Conservation (phyloP, 2,113 vertebrate species). For the Saiga tatarica region DNA sequence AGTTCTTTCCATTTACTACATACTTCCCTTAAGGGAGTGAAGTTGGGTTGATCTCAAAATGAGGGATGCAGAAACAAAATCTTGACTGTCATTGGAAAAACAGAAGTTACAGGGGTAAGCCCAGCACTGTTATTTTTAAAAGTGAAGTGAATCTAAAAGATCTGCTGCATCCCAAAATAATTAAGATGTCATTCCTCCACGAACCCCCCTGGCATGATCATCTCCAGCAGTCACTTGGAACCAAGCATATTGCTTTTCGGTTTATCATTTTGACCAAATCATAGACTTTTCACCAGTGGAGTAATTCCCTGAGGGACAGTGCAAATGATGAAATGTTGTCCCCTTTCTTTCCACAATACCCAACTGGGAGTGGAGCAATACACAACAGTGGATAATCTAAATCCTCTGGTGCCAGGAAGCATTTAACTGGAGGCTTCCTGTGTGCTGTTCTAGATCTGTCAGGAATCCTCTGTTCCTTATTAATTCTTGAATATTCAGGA, state of each 20-base stretch:
- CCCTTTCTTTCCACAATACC: background rate
- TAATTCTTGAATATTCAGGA: too few species aligned
- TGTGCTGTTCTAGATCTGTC: too few species aligned
- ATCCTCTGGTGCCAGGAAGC: too few species aligned
- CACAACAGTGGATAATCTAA: background rate
- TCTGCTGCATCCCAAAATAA: background rate
- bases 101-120: constrained; percentile 34
- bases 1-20: constrained; percentile 45
- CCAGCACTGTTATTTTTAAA: background rate
- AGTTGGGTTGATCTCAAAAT: background rate
- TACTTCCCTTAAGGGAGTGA: constrained; percentile 53
- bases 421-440: too few species aligned
- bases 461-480: too few species aligned
- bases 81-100: constrained; percentile 30
- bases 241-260: background rate
- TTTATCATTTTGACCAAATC: background rate
- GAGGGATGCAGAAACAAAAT: constrained; percentile 38
- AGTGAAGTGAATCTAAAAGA: background rate
- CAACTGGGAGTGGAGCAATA: background rate
- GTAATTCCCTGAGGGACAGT: background rate
- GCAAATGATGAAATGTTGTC: background rate
- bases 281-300: background rate
- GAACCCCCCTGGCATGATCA: background rate
- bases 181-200: background rate
- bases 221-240: background rate